Conservation (phyloP, 2,888 invertebrate species). For the Acleris literana region DNA sequence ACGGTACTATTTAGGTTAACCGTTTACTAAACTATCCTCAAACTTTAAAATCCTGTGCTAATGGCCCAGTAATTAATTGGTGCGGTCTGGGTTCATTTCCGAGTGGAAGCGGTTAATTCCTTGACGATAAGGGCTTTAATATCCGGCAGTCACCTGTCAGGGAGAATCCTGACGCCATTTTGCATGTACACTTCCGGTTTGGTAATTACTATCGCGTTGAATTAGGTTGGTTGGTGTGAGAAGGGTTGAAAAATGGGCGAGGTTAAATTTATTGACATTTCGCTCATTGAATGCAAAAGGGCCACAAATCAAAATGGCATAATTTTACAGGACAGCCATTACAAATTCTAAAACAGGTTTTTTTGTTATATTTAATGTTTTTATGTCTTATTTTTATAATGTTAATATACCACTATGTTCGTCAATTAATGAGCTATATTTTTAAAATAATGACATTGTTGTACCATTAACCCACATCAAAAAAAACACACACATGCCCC, state of each 20-base stretch:
- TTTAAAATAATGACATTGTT: no score
- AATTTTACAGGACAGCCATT: no score
- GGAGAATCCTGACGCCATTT: slow-evolving; percentile 36
- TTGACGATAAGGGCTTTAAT: slow-evolving; percentile 67
- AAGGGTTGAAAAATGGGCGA: slow-evolving; percentile 10
- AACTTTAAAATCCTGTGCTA: slow-evolving; percentile 40
- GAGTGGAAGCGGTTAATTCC: slow-evolving; percentile 61
- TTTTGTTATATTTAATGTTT: no score
- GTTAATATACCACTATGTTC: no score
- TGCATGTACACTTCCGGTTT: slow-evolving; percentile 35
- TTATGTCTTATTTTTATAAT: no score
- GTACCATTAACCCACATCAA: no score
- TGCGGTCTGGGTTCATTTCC: slow-evolving; percentile 50
- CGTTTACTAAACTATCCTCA: slow-evolving; percentile 16
- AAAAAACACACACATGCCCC: no score
- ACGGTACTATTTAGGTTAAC: no score
- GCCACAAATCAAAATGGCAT: no score
- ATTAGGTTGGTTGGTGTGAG: slow-evolving; percentile 24
- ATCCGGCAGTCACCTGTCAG: slow-evolving; percentile 65
- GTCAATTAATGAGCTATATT: no score
- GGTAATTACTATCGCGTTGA: slow-evolving; percentile 30
- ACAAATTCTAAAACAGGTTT: no score
- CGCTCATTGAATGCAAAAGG: no score
- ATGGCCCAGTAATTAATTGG: slow-evolving; percentile 50
- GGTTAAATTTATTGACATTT: neutral